A percentile compares a stretch with the other conserved stretches of the same genome.
phyloP scores from a whole-genome alignment of 2,888 invertebrate species.

The Diarsia rubi region DNA sequence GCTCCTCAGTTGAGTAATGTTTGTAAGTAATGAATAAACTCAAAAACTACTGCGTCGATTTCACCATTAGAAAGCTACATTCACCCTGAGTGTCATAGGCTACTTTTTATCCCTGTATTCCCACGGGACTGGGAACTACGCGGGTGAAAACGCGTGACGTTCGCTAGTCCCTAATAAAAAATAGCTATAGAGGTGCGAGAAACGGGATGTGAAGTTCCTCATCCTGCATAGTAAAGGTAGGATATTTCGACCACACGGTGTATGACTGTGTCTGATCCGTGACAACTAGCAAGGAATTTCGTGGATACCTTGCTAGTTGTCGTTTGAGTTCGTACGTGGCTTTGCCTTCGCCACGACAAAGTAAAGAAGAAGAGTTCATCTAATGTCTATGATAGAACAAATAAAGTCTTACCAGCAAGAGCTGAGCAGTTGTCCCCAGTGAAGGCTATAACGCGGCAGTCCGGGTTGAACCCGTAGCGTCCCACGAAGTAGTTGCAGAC shows the following conservation, averaged over 20 bases:
- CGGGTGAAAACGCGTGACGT: too few relatives aligned
- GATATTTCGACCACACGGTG: neutral
- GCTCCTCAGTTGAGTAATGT: too few relatives aligned
- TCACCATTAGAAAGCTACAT: too few relatives aligned
- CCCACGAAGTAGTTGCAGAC: slow-evolving; percentile 95
- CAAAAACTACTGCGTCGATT: too few relatives aligned
- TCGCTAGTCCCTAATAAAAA: neutral
- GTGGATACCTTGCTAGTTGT: neutral
- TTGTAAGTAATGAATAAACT: too few relatives aligned
- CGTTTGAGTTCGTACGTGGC: neutral
- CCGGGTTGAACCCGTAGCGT: slow-evolving; percentile 95
- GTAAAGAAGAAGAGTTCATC: neutral
- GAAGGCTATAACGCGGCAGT: slow-evolving; percentile 96
- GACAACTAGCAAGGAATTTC: too few relatives aligned
- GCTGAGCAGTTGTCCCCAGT: slow-evolving; percentile 99
- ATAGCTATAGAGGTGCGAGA: neutral
- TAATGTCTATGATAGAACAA: neutral
- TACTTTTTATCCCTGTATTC: too few relatives aligned
- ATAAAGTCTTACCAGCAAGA: slow-evolving; percentile 91
- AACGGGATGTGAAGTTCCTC: neutral
- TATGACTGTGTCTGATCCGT: neutral
- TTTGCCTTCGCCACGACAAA: neutral
- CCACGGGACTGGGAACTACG: too few relatives aligned
- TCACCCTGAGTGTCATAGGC: too few relatives aligned
- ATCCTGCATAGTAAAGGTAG: neutral